Conservation (phyloP, 2,113 vertebrate species). For the Gnathonemus longibarbis region DNA sequence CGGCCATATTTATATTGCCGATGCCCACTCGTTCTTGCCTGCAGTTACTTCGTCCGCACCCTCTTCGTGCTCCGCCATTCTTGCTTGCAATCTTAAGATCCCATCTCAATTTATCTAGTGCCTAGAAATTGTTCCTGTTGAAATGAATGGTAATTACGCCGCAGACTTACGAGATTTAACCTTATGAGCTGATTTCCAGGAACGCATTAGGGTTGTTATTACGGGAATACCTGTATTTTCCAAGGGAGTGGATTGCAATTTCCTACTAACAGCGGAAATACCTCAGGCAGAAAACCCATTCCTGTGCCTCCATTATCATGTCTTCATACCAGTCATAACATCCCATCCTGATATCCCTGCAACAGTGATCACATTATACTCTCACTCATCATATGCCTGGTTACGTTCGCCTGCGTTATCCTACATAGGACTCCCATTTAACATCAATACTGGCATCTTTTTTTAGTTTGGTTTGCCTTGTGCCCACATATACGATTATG, state of each 20-base stretch:
- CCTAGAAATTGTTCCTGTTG: neutral
- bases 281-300: neutral
- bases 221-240: neutral
- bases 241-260: neutral
- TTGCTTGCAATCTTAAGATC: neutral
- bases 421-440: neutral
- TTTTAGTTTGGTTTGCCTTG: neutral
- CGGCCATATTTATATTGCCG: neutral
- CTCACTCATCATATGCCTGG: neutral
- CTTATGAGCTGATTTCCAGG: neutral
- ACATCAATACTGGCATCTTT: neutral
- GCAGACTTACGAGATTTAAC: neutral
- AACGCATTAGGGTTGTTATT: neutral
- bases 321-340: conserved; percentile 10
- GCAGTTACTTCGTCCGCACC: neutral
- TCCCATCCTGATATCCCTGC: conserved; percentile 3
- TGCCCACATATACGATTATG: neutral
- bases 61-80: neutral
- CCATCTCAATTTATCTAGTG: neutral
- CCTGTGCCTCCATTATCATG: neutral
- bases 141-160: neutral
- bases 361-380: conserved; percentile 5
- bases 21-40: neutral
- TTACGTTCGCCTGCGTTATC: neutral
- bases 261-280: neutral